phyloP scores from a whole-genome alignment of 1,140 invertebrate genomes.

The Drosophila grimshawi region DNA sequence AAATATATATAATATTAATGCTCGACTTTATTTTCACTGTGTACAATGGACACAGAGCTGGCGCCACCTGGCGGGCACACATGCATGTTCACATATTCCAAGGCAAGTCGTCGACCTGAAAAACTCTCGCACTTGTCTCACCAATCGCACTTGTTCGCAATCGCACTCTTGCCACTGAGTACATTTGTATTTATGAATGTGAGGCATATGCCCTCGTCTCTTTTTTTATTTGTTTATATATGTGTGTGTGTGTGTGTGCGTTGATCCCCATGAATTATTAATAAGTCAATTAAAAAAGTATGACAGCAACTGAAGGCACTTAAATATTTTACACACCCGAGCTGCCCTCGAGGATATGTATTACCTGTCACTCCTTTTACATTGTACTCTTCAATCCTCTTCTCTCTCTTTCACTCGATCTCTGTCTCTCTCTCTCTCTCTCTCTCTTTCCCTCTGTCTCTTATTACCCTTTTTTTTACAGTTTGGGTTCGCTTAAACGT shows the following conservation, averaged over 20 bases:
- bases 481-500: conserved; percentile 61
- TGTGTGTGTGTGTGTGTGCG: conserved; percentile 24
- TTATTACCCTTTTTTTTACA: conserved; percentile 33
- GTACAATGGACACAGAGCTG: neutral
- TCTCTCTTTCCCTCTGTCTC: neutral
- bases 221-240: conserved; percentile 1
- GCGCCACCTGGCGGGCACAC: neutral
- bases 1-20: too few relatives aligned
- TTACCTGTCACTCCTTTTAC: conserved; percentile 10
- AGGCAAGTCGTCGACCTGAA: conserved; percentile 53
- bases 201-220: conserved; percentile 22
- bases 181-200: conserved; percentile 77
- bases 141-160: conserved; percentile 1
- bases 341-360: conserved; percentile 10
- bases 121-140: conserved; percentile 19
- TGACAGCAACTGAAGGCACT: conserved; percentile 76
- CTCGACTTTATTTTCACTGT: neutral
- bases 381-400: neutral
- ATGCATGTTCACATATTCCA: conserved; percentile 6
- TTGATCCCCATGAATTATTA: conserved; percentile 76
- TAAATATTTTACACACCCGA: conserved; percentile 64
- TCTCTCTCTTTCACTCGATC: neutral
- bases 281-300: conserved; percentile 84
- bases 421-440: neutral
- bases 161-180: conserved; percentile 44